Evolutionary conservation across 92 coral and sea anemone species (phyloP), one percentile per base, ranked within the genome.

Genomic region (Parazoanthus darwini): DNA sequence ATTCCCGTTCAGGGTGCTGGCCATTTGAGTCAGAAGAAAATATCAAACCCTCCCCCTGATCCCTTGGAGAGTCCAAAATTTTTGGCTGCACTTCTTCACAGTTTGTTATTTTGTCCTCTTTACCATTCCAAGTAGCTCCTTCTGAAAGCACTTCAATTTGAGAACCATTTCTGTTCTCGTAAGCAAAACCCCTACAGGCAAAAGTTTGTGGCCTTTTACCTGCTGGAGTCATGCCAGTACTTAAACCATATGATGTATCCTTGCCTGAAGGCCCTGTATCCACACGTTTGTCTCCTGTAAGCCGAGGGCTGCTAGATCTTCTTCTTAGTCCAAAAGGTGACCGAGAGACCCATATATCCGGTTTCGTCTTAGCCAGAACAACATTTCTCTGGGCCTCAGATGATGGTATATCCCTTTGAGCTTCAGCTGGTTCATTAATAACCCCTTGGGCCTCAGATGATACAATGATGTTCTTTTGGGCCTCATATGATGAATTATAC

Each of bases 251-350:
- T 3, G 25, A 18, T 20, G 10, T 54, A 22, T 22, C 46, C 80
- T 76, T 38, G 48, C 39, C 80, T 18, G 80, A 76, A 39, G 54
- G 14, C 25, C 20, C 3, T 38, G 25, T 11, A 44, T 67, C n/a
- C 54, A n/a, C 38, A 25, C 3, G 42, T 44, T 83, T 70, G 14
- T 44, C 51, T 15, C 78, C 70, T 14, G 43, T 20, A 8, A 68
- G 37, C 29, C 43, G 23, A 43, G 78, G 79, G 37, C 68, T 84
- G 37, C 79, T 71, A 4, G 63, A 82, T 67, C 87, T 71, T 44
- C 65, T 84, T 46, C 74, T 84, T 4, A 84, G 63, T 71, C 33
- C 79, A 68, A 84, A 84, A 9, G 87, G 87, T 23, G 79, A 84
- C 35, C 39, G 87, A 48, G 68, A 71, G 10, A 71, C 18, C 20